Conservation (phyloP, 2,888 invertebrate genomes). For the Zygaena filipendulae region DNA sequence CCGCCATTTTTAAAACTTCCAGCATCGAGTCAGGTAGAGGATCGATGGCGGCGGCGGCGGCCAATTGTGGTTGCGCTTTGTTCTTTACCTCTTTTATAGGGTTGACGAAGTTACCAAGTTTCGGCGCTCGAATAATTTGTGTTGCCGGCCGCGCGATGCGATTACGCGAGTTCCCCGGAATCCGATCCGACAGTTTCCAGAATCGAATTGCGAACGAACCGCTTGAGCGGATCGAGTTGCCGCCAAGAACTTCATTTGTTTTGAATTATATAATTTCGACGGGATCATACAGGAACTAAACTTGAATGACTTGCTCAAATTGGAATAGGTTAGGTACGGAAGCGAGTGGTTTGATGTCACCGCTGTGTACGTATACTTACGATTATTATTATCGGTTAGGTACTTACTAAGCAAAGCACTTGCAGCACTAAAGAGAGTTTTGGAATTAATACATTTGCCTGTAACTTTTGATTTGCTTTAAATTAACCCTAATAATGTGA, state of each 20-base stretch:
- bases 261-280: slow-evolving; percentile 29
- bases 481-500: no score
- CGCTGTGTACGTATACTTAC: no score
- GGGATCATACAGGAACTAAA: slow-evolving; percentile 24
- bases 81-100: slow-evolving; percentile 58
- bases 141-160: slow-evolving; percentile 56
- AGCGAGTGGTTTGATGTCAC: no score
- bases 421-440: no score
- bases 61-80: slow-evolving; percentile 65
- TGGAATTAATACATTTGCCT: no score
- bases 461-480: no score
- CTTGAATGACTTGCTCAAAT: slow-evolving; percentile 19
- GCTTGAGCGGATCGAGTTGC: slow-evolving; percentile 34
- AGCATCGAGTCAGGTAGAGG: slow-evolving; percentile 51
- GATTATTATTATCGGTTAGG: no score
- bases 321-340: no score
- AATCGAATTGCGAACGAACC: slow-evolving; percentile 41
- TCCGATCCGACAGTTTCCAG: slow-evolving; percentile 47
- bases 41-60: slow-evolving; percentile 29
- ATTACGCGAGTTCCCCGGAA: slow-evolving; percentile 43
- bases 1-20: slow-evolving; percentile 63
- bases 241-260: slow-evolving; percentile 37
- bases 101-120: slow-evolving; percentile 64
- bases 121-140: slow-evolving; percentile 62
- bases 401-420: no score